Evolutionary conservation across 2,797 vertebrate genomes (phyloP).

Genomic region (Spinus pinus): DNA sequence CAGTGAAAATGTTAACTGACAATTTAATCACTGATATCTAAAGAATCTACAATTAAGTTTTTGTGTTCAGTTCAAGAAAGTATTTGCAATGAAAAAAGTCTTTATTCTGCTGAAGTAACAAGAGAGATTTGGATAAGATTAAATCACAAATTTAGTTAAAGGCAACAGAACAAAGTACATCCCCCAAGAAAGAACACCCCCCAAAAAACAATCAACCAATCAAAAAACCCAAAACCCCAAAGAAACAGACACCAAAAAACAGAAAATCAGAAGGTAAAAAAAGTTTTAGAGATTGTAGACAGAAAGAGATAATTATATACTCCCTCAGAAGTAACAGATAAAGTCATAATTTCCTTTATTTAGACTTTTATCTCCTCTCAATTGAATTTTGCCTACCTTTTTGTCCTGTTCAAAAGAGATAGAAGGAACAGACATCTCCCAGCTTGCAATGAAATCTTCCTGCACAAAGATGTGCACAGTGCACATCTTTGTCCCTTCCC

Average conservation of each 20-base stretch:
- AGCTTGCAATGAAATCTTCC: neutral
- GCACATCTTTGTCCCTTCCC: neutral
- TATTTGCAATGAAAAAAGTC: neutral
- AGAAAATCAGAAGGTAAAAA: neutral
- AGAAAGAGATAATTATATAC: neutral
- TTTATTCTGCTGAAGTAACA: neutral
- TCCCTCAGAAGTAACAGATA: neutral
- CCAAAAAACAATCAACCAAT: neutral
- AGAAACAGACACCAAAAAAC: neutral
- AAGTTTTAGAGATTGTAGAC: neutral
- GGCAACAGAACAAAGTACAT: neutral
- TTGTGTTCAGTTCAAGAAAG: neutral
- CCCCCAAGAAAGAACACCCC: rapidly evolving
- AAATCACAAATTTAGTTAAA: neutral
- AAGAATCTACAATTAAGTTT: neutral
- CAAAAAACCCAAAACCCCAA: rapidly evolving
- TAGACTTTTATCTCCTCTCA: neutral
- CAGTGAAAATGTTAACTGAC: neutral
- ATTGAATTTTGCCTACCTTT: neutral
- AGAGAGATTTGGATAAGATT: neutral
- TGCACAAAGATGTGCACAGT: neutral
- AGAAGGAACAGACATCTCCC: neutral
- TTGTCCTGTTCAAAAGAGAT: neutral
- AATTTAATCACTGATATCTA: neutral
- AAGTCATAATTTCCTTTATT: neutral